Conservation (phyloP, 2,888 invertebrate genomes). For the Drosophila melanosoma region DNA sequence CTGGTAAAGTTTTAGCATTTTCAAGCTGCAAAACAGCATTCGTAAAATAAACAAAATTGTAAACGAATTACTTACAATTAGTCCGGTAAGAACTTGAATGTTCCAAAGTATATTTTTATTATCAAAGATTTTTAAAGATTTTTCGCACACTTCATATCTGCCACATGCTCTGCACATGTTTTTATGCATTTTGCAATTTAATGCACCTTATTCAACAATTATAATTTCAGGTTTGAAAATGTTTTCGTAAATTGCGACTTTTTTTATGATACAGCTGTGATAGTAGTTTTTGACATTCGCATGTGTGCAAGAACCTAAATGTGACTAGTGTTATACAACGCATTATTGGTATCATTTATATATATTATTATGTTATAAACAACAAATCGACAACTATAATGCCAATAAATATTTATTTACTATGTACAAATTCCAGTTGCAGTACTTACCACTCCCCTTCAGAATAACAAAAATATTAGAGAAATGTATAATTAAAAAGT, state of each 20-base stretch:
- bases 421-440: neutral
- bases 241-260: slow-evolving; percentile 12
- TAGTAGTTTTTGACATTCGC: slow-evolving; percentile 33
- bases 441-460: neutral
- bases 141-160: slow-evolving; percentile 16
- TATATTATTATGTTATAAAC: neutral
- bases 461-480: neutral
- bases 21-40: slow-evolving; percentile 31
- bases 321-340: slow-evolving; percentile 34
- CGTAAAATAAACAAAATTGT: neutral
- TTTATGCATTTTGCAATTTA: slow-evolving; percentile 32
- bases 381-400: neutral
- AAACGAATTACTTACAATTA: slow-evolving; percentile 29
- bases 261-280: slow-evolving; percentile 30
- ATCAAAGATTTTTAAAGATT: slow-evolving; percentile 45
- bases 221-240: slow-evolving; percentile 11
- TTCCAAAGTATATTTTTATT: slow-evolving; percentile 42
- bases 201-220: slow-evolving; percentile 4
- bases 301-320: neutral
- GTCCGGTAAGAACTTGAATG: slow-evolving; percentile 51
- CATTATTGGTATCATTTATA: neutral
- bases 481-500: neutral
- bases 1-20: slow-evolving; percentile 37
- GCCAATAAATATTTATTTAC: neutral
- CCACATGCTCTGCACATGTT: slow-evolving; percentile 48